phyloP scores from a whole-genome alignment of 2,888 invertebrate genomes.

The Dicranocentrus wangi region DNA sequence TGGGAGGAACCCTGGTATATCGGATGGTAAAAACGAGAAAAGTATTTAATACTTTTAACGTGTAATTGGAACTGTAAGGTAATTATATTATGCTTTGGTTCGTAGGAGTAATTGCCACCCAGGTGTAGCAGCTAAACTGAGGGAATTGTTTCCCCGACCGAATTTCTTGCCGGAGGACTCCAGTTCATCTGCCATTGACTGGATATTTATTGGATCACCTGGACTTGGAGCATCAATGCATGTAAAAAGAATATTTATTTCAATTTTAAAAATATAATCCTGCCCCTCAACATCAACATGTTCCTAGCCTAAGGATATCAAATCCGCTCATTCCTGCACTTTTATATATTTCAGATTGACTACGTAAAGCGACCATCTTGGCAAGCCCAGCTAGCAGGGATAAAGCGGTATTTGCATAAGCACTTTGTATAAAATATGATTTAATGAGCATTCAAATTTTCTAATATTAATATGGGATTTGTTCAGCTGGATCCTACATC shows the following conservation, averaged over 20 bases:
- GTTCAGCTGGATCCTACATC: conserved; percentile 83
- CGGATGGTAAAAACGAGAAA: no score
- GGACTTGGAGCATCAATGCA: conserved; percentile 93
- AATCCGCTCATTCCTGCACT: no score
- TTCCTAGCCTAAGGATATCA: no score
- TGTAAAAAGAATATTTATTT: conserved; percentile 78
- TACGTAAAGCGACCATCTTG: conserved; percentile 93
- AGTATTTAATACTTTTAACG: no score
- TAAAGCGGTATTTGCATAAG: conserved; percentile 78
- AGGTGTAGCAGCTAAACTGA: conserved; percentile 82
- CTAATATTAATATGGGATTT: not conserved
- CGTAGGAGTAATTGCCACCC: conserved; percentile 90
- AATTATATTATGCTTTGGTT: no score
- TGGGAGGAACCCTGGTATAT: conserved; percentile 87
- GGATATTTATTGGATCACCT: conserved; percentile 90
- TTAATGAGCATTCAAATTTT: no score
- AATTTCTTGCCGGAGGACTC: conserved; percentile 90
- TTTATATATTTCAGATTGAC: conserved; percentile 81
- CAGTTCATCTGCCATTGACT: conserved; percentile 91
- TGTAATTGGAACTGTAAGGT: not conserved
- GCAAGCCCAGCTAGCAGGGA: conserved; percentile 92
- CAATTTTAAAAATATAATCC: not conserved
- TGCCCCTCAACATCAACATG: not conserved
- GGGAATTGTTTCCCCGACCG: conserved; percentile 86
- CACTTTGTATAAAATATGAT: not conserved